Percentiles rank a stretch among this genome's conserved stretches.
Conservation (phyloP, 2,888 invertebrate genomes). For the Drosophila neonasuta region DNA sequence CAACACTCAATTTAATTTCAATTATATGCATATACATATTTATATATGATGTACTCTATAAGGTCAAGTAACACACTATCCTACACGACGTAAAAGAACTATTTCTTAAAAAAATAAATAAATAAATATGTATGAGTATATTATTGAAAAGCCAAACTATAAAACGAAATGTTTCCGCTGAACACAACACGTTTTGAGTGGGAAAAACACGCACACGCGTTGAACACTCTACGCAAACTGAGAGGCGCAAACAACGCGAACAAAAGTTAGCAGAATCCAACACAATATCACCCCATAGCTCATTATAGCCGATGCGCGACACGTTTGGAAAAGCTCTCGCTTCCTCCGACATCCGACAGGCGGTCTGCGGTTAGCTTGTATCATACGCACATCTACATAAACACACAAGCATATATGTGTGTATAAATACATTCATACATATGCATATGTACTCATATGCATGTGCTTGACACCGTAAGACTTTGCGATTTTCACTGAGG, state of each 20-base stretch:
- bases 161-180: conserved; percentile 18
- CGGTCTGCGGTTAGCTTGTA: conserved; percentile 33
- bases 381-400: conserved; percentile 15
- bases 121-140: conserved; percentile 2
- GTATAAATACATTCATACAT: not conserved
- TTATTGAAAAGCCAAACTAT: conserved; percentile 16
- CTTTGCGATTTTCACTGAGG: conserved; percentile 37
- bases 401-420: conserved; percentile 5
- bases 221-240: conserved; percentile 35
- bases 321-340: conserved; percentile 39
- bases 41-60: conserved; percentile 6
- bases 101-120: conserved; percentile 5
- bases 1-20: conserved; percentile 2
- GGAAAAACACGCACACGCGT: conserved; percentile 34
- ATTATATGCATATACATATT: conserved; percentile 13
- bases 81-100: conserved; percentile 6
- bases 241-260: conserved; percentile 27
- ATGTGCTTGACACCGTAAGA: conserved; percentile 28
- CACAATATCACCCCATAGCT: conserved; percentile 18
- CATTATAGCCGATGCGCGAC: conserved; percentile 35
- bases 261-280: conserved; percentile 35
- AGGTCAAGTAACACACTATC: conserved; percentile 22
- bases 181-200: conserved; percentile 17
- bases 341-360: conserved; percentile 40
- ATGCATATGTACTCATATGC: conserved; percentile 8